phyloP scores from a whole-genome alignment of 2,113 vertebrate species.

The Oreotrochilus melanogaster region DNA sequence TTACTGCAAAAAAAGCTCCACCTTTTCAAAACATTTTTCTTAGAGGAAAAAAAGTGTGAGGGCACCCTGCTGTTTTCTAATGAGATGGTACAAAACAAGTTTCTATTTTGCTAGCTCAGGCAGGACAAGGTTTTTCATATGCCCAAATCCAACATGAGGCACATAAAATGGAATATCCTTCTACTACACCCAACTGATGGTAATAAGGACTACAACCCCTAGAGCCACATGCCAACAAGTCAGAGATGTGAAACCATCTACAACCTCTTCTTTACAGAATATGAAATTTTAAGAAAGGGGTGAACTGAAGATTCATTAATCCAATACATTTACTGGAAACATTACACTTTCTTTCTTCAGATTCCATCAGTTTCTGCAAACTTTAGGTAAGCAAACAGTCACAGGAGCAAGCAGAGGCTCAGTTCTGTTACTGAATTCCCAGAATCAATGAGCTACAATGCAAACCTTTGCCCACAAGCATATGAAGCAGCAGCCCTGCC shows the following conservation, averaged over 20 bases:
- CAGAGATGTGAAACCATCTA: neutral
- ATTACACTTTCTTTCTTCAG: neutral
- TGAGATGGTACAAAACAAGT: neutral
- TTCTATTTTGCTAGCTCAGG: neutral
- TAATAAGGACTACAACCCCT: no score
- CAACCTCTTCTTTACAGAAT: neutral
- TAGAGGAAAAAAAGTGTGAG: accelerated
- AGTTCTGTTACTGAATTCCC: neutral
- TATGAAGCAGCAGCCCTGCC: neutral
- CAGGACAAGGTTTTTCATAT: neutral
- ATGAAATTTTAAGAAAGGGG: neutral
- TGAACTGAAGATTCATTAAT: neutral
- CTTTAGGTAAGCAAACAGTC: neutral
- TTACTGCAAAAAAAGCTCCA: neutral
- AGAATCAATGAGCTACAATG: neutral
- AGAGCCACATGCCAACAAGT: no score
- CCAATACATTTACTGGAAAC: neutral
- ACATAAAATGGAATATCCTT: no score
- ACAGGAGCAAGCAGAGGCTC: neutral
- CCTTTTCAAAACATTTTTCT: accelerated
- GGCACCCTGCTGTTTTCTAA: neutral
- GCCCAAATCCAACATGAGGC: no score
- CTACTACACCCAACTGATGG: no score
- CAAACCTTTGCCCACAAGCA: neutral
- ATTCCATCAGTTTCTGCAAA: constrained; percentile 4